These are phyloP conservation scores for Eulemur coronatus DNA, from an alignment of 2,797 vertebrate species.

Conservation along the genomic window DNA sequence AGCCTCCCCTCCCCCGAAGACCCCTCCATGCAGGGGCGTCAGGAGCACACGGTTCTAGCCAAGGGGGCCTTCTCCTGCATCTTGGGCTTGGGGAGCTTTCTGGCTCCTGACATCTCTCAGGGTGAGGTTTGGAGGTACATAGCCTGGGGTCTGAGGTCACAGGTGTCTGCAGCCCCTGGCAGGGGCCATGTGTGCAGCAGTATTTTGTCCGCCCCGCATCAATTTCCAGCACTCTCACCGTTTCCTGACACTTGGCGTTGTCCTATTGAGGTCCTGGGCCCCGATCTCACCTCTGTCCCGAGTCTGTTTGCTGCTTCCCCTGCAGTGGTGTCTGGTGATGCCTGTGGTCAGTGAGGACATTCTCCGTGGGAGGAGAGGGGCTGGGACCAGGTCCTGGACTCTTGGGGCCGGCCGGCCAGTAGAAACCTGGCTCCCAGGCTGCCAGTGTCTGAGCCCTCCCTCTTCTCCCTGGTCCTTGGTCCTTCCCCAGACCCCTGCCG, in stretches of 20 bases:
- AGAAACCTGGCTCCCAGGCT: background rate
- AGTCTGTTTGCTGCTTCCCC: background rate
- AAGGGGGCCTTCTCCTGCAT: background rate
- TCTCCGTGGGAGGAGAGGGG: background rate
- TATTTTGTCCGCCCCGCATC: background rate
- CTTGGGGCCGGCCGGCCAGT: background rate
- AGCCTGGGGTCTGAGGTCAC: background rate
- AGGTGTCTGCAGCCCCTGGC: background rate
- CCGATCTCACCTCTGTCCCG: too few relatives aligned
- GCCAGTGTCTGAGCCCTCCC: too few relatives aligned
- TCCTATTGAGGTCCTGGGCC: background rate
- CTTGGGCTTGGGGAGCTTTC: background rate
- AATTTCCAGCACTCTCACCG: background rate
- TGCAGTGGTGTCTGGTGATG: background rate
- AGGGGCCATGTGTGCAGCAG: background rate
- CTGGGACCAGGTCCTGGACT: background rate
- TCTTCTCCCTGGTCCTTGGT: too few relatives aligned
- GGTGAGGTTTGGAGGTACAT: background rate
- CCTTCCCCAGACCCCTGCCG: background rate
- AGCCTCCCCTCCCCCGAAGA: too few relatives aligned
- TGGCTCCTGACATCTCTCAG: background rate
- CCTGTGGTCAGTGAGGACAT: background rate
- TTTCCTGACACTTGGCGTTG: background rate
- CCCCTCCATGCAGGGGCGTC: background rate
- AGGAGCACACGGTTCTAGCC: background rate